Percentiles rank a stretch among this genome's conserved stretches.
These are phyloP conservation scores for Heliconius eleuchia DNA, from an alignment of 1,140 invertebrate species.

Conservation along the genomic window DNA sequence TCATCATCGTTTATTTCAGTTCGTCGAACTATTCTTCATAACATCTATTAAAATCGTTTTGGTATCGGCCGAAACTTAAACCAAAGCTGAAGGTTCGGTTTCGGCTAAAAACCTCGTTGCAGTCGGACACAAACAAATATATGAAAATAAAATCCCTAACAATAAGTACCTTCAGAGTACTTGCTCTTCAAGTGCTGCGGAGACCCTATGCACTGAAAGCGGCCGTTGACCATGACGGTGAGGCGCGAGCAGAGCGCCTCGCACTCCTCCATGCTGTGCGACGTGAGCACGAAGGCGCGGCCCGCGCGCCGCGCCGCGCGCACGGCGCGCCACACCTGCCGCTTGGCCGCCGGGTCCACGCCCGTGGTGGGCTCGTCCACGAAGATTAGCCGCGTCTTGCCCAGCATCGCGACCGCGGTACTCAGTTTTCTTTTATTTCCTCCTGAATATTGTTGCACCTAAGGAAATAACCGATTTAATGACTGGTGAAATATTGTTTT, in stretches of 20 bases:
- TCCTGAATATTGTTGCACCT: conserved; percentile 88
- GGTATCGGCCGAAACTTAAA: no score
- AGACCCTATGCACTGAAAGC: conserved; percentile 87
- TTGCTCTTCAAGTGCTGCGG: conserved; percentile 87
- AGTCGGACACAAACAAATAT: no score
- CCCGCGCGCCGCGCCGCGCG: conserved; percentile 83
- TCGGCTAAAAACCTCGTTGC: no score
- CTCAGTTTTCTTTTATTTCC: conserved; percentile 98
- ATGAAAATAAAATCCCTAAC: no score
- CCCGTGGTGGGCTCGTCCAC: conserved; percentile 93
- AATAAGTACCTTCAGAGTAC: conserved; percentile 82
- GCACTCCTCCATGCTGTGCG: conserved; percentile 93
- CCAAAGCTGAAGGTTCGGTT: no score
- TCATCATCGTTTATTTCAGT: no score
- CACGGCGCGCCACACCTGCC: conserved; percentile 90
- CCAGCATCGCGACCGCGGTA: conserved; percentile 95
- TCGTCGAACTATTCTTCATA: no score
- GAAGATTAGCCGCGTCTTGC: conserved; percentile 92
- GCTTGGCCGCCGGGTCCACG: conserved; percentile 91
- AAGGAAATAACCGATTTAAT: conserved; percentile 46
- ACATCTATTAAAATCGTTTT: no score
- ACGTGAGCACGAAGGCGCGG: conserved; percentile 89
- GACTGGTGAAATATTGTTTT: no score
- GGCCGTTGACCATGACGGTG: conserved; percentile 94
- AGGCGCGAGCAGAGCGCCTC: conserved; percentile 93